Evolutionary conservation across 2,888 invertebrate species (phyloP), one percentile per base, ranked within the genome.

Genomic region (Drosophila multiciliata): DNA sequence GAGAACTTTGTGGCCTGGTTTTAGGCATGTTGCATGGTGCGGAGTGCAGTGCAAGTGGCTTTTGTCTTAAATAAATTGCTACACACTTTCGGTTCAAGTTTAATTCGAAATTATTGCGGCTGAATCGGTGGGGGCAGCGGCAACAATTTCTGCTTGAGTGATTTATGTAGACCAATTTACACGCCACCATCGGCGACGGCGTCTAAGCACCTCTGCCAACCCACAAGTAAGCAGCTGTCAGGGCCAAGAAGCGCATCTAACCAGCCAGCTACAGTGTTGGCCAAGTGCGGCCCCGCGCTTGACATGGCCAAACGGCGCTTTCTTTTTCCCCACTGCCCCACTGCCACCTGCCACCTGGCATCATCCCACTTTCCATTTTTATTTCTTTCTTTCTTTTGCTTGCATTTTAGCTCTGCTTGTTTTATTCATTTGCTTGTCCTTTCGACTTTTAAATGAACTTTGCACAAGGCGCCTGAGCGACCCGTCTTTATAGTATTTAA

Each of bases 121-220:
- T 66, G 52, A 57, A 32, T 15, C 53, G 61, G 49, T 20, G 42
- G 23, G 23, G n/a, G 45, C 40, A 38, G 35, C 36, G 69, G 79
- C 75, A 73, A 72, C 81, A 75, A 80, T 90, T 89, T 90, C 80
- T 73, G 78, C 90, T 78, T 87, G 89, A 91, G 91, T 91, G 91
- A 91, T 91, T 92, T 91, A 91, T 91, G 91, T 82, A 89, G 90
- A 89, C 75, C 90, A 91, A 90, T 91, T 91, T 89, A 75, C 80
- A 86, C 82, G 77, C 71, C 73, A 66, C 59, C 66, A 36, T n/a
- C 36, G 68, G 71, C 60, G 38, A 23, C 33, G 64, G 66, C 54
- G 29, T 49, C 26, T 42, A 50, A 40, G 40, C 29, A 40, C 26
- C 69, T 29, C 20, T 17, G 62, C 36, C 66, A 66, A 69, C 55